A percentile compares a stretch with the other conserved stretches of the same genome.
Evolutionary conservation across 2,888 invertebrate genomes (phyloP).

Genomic region (Drosophila helvetica): DNA sequence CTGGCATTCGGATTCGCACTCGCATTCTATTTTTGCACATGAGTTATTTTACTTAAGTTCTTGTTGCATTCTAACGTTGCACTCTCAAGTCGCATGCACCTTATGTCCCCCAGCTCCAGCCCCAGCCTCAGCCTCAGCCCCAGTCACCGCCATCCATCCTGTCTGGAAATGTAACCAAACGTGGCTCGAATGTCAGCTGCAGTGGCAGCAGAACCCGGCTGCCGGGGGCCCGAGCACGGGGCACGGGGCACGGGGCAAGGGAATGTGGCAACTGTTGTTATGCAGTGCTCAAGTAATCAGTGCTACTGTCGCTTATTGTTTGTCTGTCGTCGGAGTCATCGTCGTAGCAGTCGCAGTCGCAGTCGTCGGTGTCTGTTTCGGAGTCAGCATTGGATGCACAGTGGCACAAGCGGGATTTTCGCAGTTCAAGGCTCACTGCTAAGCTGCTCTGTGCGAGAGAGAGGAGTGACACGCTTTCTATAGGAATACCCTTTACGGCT

Average conservation of each 20-base stretch:
- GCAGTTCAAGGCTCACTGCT: not conserved
- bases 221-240: not conserved
- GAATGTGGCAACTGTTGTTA: conserved; percentile 47
- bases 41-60: conserved; percentile 78
- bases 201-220: conserved; percentile 38
- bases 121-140: not conserved
- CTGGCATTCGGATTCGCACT: conserved; percentile 35
- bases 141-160: conserved; percentile 34
- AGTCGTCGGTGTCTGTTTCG: conserved; percentile 50
- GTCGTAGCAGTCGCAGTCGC: conserved; percentile 10
- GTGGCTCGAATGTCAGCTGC: conserved; percentile 75
- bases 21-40: conserved; percentile 69
- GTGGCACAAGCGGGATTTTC: not conserved
- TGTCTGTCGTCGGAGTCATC: conserved; percentile 56
- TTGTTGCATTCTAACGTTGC: conserved; percentile 72
- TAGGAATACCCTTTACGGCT: too few relatives aligned
- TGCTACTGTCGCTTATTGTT: conserved; percentile 76
- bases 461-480: too few relatives aligned
- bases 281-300: conserved; percentile 71
- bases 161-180: conserved; percentile 74
- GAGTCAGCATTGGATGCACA: conserved; percentile 26
- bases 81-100: conserved; percentile 77
- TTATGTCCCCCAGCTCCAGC: conserved; percentile 45
- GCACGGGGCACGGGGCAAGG: too few relatives aligned
- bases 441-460: not conserved